Evolutionary conservation across 2,797 vertebrate genomes (phyloP).

Genomic region (Xenentodon cancila): DNA sequence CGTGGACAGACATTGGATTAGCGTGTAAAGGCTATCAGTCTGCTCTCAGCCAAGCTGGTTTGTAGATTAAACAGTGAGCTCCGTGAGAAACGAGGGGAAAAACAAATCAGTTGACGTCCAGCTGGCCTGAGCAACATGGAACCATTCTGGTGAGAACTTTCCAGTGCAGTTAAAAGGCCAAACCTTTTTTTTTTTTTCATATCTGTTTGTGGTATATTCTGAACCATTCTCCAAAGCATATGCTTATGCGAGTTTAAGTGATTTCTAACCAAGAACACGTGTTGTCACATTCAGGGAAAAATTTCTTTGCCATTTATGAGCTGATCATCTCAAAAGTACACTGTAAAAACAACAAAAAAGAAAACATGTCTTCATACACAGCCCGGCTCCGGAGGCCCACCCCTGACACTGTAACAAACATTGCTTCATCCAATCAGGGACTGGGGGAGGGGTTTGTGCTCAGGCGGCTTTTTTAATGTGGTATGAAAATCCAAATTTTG

Average conservation of each 20-base stretch:
- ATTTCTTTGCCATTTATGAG: too few relatives aligned
- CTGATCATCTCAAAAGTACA: too few relatives aligned
- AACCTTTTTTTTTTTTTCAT: conserved; percentile 29
- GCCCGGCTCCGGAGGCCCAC: too few relatives aligned
- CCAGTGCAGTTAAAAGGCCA: conserved; percentile 25
- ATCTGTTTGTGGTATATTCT: conserved; percentile 28
- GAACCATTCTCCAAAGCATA: conserved; percentile 38
- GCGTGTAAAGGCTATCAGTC: conserved; percentile 49
- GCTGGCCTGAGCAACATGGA: conserved; percentile 38
- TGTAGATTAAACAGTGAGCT: conserved; percentile 41
- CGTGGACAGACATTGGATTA: conserved; percentile 80
- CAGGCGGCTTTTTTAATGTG: conserved; percentile 5
- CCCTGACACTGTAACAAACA: too few relatives aligned
- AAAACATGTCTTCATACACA: too few relatives aligned
- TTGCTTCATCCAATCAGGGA: too few relatives aligned
- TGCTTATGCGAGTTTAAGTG: not conserved
- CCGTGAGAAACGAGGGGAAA: not conserved
- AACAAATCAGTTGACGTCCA: conserved; percentile 6
- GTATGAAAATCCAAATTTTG: conserved; percentile 15
- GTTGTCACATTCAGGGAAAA: too few relatives aligned
- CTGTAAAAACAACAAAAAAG: too few relatives aligned
- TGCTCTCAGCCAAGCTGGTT: conserved; percentile 56
- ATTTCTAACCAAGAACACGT: too few relatives aligned
- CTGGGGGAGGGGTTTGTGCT: too few relatives aligned
- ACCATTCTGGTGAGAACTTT: conserved; percentile 31